phyloP scores from a whole-genome alignment of 2,888 invertebrate genomes.

The Thymelicus sylvestris region DNA sequence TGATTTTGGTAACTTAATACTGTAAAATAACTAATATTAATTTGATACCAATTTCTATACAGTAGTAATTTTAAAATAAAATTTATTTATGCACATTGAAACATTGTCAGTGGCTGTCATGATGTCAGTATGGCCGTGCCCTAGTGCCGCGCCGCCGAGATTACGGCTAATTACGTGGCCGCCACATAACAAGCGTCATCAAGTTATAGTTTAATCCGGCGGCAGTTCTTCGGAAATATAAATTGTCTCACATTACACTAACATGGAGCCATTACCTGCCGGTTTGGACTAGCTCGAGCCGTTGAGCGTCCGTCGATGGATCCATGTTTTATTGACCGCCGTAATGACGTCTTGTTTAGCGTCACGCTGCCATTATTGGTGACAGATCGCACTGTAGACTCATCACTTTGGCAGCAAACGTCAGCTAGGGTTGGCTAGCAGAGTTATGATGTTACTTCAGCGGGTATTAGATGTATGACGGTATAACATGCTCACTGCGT shows the following conservation, averaged over 20 bases:
- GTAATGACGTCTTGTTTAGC: constrained; percentile 1
- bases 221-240: constrained; percentile 12
- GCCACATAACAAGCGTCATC: constrained; percentile 37
- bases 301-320: background rate
- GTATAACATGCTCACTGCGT: too few relatives aligned
- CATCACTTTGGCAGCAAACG: too few relatives aligned
- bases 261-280: background rate
- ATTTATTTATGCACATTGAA: too few relatives aligned
- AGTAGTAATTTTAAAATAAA: too few relatives aligned
- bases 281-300: background rate
- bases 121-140: background rate
- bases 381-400: background rate
- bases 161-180: constrained; percentile 28
- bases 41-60: too few relatives aligned
- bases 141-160: constrained; percentile 6
- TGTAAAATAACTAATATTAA: too few relatives aligned
- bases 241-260: constrained; percentile 12
- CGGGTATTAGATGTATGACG: too few relatives aligned
- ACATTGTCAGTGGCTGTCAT: background rate
- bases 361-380: background rate
- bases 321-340: constrained; percentile 1
- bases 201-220: constrained; percentile 31
- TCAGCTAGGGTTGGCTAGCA: too few relatives aligned
- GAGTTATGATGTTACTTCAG: too few relatives aligned
- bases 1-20: too few relatives aligned